Evolutionary conservation across 1,140 invertebrate species (phyloP).

Genomic region (Nephila pilipes): DNA sequence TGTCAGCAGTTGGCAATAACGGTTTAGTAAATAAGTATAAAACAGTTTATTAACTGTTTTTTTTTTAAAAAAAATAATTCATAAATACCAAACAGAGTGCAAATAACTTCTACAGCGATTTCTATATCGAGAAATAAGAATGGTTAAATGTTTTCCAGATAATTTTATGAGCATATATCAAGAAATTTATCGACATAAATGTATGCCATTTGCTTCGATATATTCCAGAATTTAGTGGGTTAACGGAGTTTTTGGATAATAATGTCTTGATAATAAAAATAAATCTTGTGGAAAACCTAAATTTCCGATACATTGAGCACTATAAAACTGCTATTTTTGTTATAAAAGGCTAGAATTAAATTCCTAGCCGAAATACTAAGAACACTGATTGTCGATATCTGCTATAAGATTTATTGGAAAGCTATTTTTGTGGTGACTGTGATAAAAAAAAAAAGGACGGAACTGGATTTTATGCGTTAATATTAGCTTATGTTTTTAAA

Average conservation of each 20-base stretch:
- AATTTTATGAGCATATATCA: neutral
- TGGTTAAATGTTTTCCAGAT: constrained; percentile 10
- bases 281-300: constrained; percentile 2
- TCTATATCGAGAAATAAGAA: neutral
- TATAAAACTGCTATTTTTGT: constrained; percentile 10
- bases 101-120: neutral
- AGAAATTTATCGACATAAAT: constrained; percentile 6
- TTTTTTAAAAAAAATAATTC: no score
- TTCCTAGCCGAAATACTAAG: neutral
- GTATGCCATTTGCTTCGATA: neutral
- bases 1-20: no score
- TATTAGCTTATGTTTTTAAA: constrained; percentile 58
- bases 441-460: neutral
- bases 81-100: no score
- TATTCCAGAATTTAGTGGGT: neutral
- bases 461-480: neutral
- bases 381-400: constrained; percentile 13
- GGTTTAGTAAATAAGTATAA: no score
- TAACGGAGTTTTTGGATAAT: neutral
- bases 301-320: neutral
- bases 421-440: neutral
- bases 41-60: no score
- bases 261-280: constrained; percentile 2
- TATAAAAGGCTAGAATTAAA: constrained; percentile 1
- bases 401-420: constrained; percentile 15